These are phyloP conservation scores for Gambusia yucatana DNA, from an alignment of 2,797 vertebrate genomes.

Conservation along the genomic window DNA sequence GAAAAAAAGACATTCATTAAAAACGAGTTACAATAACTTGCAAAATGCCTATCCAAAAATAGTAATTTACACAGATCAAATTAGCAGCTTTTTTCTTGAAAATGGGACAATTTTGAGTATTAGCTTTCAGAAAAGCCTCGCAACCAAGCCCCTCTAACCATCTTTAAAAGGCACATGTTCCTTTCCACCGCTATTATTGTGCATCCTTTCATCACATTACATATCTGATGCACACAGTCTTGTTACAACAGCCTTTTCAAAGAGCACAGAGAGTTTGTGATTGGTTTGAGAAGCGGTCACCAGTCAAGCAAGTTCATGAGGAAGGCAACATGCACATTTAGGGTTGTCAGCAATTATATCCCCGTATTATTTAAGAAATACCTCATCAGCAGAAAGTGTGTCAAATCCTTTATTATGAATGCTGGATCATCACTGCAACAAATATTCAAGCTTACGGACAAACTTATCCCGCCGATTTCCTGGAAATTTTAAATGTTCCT, in stretches of 20 bases:
- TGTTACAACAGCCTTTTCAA: slow-evolving; percentile 56
- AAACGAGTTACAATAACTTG: neutral
- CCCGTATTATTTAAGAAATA: slow-evolving; percentile 52
- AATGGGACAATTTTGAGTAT: slow-evolving; percentile 6
- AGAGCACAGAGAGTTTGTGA: slow-evolving; percentile 47
- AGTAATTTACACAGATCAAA: neutral
- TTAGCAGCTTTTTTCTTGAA: neutral
- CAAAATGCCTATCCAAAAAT: neutral
- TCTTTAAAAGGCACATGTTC: slow-evolving; percentile 53
- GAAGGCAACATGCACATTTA: slow-evolving; percentile 77
- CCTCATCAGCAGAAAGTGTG: slow-evolving; percentile 67
- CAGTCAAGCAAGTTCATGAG: slow-evolving; percentile 44
- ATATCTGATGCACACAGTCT: slow-evolving; percentile 40
- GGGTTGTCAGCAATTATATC: slow-evolving; percentile 52
- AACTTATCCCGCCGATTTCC: slow-evolving; percentile 39
- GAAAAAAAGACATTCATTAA: slow-evolving; percentile 11
- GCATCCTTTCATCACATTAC: slow-evolving; percentile 33
- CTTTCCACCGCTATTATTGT: slow-evolving; percentile 13
- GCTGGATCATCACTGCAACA: slow-evolving; percentile 72
- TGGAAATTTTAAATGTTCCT: slow-evolving; percentile 30
- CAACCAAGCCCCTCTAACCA: slow-evolving; percentile 30
- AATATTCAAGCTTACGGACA: slow-evolving; percentile 68
- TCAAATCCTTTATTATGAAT: slow-evolving; percentile 67
- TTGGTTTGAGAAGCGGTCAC: slow-evolving; percentile 39
- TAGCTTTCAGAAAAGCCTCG: slow-evolving; percentile 59